Conservation (phyloP, 2,888 invertebrate genomes). For the Hyalella azteca region DNA sequence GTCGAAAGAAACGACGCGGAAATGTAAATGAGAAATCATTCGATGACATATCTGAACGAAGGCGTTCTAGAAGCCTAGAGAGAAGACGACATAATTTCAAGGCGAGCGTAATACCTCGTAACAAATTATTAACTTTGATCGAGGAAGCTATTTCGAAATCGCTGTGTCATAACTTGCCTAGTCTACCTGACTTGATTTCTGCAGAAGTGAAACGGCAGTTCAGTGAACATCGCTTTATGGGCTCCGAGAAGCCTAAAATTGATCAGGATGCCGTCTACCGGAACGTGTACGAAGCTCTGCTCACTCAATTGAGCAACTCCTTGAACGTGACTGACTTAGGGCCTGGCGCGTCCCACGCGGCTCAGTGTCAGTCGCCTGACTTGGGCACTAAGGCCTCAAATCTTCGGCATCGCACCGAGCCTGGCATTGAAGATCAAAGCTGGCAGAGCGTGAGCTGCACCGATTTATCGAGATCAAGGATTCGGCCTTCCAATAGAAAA, state of each 20-base stretch:
- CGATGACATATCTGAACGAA: background rate
- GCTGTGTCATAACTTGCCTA: background rate
- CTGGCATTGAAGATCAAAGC: background rate
- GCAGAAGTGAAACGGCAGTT: background rate
- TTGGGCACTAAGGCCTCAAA: background rate
- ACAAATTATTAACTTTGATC: background rate
- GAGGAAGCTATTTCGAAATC: conserved; percentile 1
- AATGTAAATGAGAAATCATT: background rate
- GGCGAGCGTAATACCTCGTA: background rate
- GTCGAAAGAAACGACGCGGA: background rate
- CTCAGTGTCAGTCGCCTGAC: background rate
- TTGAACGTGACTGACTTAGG: background rate
- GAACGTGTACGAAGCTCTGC: background rate
- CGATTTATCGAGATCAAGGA: background rate
- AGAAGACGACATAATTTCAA: background rate
- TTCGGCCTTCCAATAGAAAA: background rate
- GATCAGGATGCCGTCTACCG: background rate
- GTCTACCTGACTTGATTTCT: conserved; percentile 5
- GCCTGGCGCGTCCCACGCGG: background rate
- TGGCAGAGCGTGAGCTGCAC: conserved; percentile 19
- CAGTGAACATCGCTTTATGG: background rate
- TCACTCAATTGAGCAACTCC: background rate
- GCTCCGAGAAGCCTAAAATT: conserved; percentile 6
- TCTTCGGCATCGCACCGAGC: background rate
- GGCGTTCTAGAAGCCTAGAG: background rate